These are phyloP conservation scores for Alaudala cheleensis DNA, from an alignment of 2,113 vertebrate genomes.

Conservation along the genomic window DNA sequence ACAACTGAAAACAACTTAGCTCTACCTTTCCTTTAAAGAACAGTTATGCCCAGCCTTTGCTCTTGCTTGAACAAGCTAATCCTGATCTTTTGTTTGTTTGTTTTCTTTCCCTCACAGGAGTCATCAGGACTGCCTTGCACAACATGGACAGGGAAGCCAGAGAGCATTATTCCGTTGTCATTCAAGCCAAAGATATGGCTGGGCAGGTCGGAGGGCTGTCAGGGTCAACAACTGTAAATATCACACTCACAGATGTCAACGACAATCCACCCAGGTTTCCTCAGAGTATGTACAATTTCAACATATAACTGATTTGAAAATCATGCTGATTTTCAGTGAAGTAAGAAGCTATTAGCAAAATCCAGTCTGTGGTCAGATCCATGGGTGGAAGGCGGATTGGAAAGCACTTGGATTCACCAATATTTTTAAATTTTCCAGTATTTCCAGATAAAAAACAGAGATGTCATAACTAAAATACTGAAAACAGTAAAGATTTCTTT, in stretches of 20 bases:
- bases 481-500: neutral
- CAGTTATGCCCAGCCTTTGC: neutral
- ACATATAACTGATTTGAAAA: constrained; percentile 24
- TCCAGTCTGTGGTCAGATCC: neutral
- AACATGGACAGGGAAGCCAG: constrained; percentile 98
- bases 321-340: neutral
- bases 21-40: neutral
- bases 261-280: constrained; percentile 96
- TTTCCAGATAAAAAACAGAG: neutral
- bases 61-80: neutral
- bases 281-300: constrained; percentile 84
- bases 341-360: neutral
- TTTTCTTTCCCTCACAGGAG: constrained; percentile 76
- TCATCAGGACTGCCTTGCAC: constrained; percentile 95
- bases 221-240: constrained; percentile 95
- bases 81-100: neutral
- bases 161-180: constrained; percentile 95
- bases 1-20: neutral
- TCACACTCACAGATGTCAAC: constrained; percentile 95
- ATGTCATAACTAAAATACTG: neutral
- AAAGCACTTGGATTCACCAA: neutral
- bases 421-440: neutral
- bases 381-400: neutral
- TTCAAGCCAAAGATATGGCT: constrained; percentile 99
- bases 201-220: constrained; percentile 96